Percentiles rank a stretch among this genome's conserved stretches.
phyloP scores from a whole-genome alignment of 2,888 invertebrate genomes.

The Drosophila quinaria region DNA sequence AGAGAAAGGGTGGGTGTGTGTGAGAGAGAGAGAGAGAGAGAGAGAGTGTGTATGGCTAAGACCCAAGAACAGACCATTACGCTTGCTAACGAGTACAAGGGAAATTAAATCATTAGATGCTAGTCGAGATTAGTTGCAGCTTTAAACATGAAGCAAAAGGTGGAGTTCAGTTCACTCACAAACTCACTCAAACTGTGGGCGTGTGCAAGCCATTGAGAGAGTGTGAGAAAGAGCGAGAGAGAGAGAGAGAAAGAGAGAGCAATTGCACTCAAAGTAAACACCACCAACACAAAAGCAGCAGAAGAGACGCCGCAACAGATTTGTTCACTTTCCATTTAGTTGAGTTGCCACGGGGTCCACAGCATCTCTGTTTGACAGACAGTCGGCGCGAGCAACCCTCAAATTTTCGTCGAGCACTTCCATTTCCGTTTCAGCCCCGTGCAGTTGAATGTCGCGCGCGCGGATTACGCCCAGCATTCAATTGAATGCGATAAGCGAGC shows the following conservation, averaged over 20 bases:
- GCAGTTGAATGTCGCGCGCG: conserved; percentile 62
- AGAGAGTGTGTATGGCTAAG: conserved; percentile 54
- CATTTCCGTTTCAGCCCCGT: conserved; percentile 69
- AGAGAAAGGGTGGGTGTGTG: neutral
- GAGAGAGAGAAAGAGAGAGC: conserved; percentile 27
- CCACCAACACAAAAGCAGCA: conserved; percentile 35
- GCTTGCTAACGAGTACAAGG: conserved; percentile 85
- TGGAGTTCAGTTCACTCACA: conserved; percentile 39
- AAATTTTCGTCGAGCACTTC: conserved; percentile 8
- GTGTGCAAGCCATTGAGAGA: conserved; percentile 48
- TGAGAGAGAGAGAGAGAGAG: neutral
- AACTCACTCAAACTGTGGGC: conserved; percentile 67
- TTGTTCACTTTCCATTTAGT: conserved; percentile 76
- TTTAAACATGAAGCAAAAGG: conserved; percentile 13
- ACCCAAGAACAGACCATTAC: conserved; percentile 84
- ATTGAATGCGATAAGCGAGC: conserved; percentile 46
- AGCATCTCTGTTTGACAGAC: conserved; percentile 30
- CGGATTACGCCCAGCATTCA: conserved; percentile 71
- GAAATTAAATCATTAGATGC: conserved; percentile 86
- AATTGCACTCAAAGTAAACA: conserved; percentile 53
- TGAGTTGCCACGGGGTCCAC: conserved; percentile 72
- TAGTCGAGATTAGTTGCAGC: conserved; percentile 66
- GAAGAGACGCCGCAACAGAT: conserved; percentile 51
- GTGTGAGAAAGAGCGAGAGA: conserved; percentile 26
- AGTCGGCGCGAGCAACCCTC: conserved; percentile 55